These are phyloP conservation scores for Craniophora ligustri DNA, from an alignment of 2,888 invertebrate species.

Conservation along the genomic window DNA sequence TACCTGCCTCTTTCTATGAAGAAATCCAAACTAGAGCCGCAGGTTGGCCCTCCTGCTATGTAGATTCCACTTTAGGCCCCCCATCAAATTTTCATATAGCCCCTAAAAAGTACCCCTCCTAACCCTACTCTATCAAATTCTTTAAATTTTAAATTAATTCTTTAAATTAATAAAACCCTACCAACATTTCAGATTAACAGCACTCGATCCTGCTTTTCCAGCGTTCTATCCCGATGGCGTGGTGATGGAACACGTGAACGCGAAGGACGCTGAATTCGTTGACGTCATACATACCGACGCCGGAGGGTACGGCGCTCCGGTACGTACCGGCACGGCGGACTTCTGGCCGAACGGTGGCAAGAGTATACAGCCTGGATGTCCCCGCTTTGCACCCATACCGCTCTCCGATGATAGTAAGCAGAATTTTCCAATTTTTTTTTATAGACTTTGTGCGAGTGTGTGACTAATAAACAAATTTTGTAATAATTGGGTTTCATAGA, in stretches of 20 bases:
- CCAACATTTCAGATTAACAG: conserved; percentile 83
- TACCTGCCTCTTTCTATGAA: too few species aligned
- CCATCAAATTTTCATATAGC: background rate
- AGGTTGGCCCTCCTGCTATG: too few species aligned
- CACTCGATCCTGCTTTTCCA: conserved; percentile 90
- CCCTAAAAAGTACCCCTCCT: background rate
- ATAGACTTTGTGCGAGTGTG: background rate
- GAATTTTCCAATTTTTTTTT: conserved; percentile 1
- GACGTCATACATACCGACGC: conserved; percentile 92
- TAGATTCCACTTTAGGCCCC: too few species aligned
- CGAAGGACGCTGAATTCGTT: conserved; percentile 88
- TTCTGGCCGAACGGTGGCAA: conserved; percentile 90
- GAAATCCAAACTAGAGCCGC: too few species aligned
- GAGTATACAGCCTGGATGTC: conserved; percentile 89
- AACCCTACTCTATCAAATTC: background rate
- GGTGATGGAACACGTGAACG: conserved; percentile 83
- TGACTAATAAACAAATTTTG: too few species aligned
- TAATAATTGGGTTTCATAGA: too few species aligned
- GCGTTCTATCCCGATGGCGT: conserved; percentile 87
- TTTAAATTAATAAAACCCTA: conserved; percentile 20
- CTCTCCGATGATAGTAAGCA: conserved; percentile 85
- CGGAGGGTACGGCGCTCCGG: conserved; percentile 89
- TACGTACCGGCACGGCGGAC: conserved; percentile 88
- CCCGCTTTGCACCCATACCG: conserved; percentile 83
- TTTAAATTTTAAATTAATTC: too few species aligned